A percentile compares a stretch with the other conserved stretches of the same genome.
Evolutionary conservation across 1,140 invertebrate species (phyloP).

Genomic region (Drosophila ficusphila): DNA sequence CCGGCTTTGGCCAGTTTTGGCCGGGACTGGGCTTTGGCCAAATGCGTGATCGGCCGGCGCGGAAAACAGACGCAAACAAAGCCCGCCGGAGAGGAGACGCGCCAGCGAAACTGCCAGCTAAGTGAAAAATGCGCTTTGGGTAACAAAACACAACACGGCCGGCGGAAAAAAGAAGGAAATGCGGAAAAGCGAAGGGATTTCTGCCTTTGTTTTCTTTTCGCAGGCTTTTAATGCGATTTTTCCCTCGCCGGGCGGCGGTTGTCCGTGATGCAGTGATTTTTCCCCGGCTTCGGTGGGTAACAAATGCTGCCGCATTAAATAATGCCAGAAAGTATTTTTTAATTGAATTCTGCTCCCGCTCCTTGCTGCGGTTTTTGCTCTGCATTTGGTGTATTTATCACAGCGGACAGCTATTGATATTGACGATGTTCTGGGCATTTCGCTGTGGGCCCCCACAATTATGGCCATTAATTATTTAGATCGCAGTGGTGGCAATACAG

Average conservation of each 20-base stretch:
- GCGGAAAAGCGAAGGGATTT: conserved; percentile 24
- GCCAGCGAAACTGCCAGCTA: conserved; percentile 47
- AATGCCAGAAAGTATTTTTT: conserved; percentile 53
- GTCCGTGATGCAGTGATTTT: conserved; percentile 56
- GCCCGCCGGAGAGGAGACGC: conserved; percentile 39
- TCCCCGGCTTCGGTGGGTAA: conserved; percentile 35
- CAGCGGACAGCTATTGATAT: conserved; percentile 50
- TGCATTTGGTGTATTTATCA: conserved; percentile 36
- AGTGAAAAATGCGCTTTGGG: conserved; percentile 57
- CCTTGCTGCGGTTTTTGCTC: conserved; percentile 22
- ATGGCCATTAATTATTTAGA: background rate
- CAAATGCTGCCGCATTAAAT: conserved; percentile 57
- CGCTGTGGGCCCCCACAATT: conserved; percentile 15
- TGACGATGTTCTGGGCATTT: conserved; percentile 12
- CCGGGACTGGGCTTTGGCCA: conserved; percentile 41
- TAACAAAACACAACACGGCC: conserved; percentile 33
- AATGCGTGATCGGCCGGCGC: conserved; percentile 75
- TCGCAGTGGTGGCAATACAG: background rate
- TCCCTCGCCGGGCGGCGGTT: conserved; percentile 11
- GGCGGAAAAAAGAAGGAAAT: conserved; percentile 24
- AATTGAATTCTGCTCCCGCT: conserved; percentile 52
- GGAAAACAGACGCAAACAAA: conserved; percentile 51
- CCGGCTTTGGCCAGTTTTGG: conserved; percentile 46
- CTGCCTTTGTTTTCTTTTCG: conserved; percentile 57
- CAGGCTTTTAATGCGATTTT: conserved; percentile 52